Base-by-base conservation (phyloP, 2,888 invertebrate genomes). In the Nasonia oneida region DNA sequence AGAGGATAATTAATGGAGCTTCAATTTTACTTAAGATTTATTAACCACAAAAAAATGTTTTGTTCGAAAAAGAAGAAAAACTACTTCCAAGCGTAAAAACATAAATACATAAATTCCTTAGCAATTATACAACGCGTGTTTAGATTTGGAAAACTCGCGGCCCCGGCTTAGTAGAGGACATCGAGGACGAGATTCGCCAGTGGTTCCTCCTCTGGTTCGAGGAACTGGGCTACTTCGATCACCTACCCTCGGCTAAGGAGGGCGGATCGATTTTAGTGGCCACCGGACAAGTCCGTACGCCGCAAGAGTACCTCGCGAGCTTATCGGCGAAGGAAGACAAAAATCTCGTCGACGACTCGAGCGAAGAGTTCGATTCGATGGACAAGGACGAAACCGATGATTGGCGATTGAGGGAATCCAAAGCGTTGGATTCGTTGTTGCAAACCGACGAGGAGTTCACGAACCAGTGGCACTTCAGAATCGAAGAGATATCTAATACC, bases 161-260 rank as follows among this genome's bases (percentile, higher is more conserved):
- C 0, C 95, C 95, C 6, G 94, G 95, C 61, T 94, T 97, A 87
- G 95, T 96, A 93, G 97, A 97, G 90, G 96, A 96, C 89, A 96
- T 97, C 91, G 95, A 96, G 64, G 96, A 95, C 87, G 97, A 97
- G 94, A 95, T 97, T 84, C 94, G 96, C 84, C 95, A 95, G 90
- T 97, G 97, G 97, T 96, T 97, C 90, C 91, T 94, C 75, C 94
- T 95, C 82, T 97, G 96, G 96, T 96, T 96, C 93, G 92, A 93
- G 67, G 91, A 92, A 84, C 92, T 94, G 0, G 94, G 94, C 42
- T 93, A 94, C 76, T 97, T 97, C 91, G 97, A 97, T 87, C 96
- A 96, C 87, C 96, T 95, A 91, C 97, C 97, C 76, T 95, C 95
- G 86, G 95, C 95, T 57, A 95, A 95, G 57, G 95, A 96, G 91